Base-by-base conservation (phyloP, 2,113 vertebrate genomes). In the Coturnix japonica region DNA sequence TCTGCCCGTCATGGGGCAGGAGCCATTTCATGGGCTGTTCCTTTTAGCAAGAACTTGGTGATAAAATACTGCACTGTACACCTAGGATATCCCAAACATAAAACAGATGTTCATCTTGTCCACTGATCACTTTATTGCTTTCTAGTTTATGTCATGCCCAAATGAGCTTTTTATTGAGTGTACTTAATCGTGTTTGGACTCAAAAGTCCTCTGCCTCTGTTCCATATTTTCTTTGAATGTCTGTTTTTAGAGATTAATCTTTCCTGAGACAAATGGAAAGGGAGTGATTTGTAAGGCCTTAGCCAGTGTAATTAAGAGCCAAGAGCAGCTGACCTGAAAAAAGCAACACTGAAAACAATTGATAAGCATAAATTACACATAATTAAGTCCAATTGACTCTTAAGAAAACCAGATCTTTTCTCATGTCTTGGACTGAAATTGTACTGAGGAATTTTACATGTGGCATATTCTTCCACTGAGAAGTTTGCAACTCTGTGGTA, bases 91-190 rank as follows among this genome's bases (percentile, higher is more conserved):
- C 73, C 43, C 71, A 78, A 95, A 90, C 4, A 6, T n/a, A 64
- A 66, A 91, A 37, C 83, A 33, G 23, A 91, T 85, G 72, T 85
- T 90, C 81, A 31, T 91, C 67, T 69, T 85, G 61, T 74, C 64
- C 60, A 5, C 64, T 54, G 71, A 41, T 92, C 7, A 7, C 76
- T 85, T 91, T 89, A 89, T 76, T 81, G 91, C 92, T 70, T 77
- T 92, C 85, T 63, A 44, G 64, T 91, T 93, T 88, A 88, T 63
- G 56, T 64, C 87, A 91, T 93, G 75, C 86, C 44, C 63, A 94
- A 77, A 51, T 78, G 66, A 95, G 61, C 31, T 93, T 89, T 91
- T 94, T 92, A 89, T 91, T 83, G 73, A 70, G 33, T 81, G 88
- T 76, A 92, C 67, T 80, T 84, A 72, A 90, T 85, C 1, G 1